Percentiles rank a stretch among this genome's conserved stretches.
Evolutionary conservation across 2,797 vertebrate genomes (phyloP).

Genomic region (Tokudaia tokunoshimensis): DNA sequence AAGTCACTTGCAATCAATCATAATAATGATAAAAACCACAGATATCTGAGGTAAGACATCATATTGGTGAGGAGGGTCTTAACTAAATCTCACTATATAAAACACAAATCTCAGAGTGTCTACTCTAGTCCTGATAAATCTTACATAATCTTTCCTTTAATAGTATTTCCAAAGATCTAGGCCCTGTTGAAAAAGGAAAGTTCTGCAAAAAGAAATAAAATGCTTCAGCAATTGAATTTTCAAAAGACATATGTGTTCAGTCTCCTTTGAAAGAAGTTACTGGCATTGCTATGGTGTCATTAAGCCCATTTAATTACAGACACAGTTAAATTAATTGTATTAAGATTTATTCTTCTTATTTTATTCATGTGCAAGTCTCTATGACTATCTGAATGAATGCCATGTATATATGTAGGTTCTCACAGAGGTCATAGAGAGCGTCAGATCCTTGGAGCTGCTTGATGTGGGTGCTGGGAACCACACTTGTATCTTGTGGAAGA

Average conservation of each 20-base stretch:
- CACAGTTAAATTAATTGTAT: not conserved
- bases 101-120: not conserved
- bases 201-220: not conserved
- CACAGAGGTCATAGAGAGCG: not conserved
- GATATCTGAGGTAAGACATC: not conserved
- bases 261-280: not conserved
- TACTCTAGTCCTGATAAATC: not conserved
- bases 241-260: not conserved
- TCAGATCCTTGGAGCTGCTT: too few relatives aligned
- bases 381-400: not conserved
- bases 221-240: not conserved
- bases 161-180: not conserved
- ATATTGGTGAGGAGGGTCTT: not conserved
- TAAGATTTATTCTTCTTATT: not conserved
- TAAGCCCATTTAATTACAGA: not conserved
- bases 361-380: not conserved
- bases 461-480: not conserved
- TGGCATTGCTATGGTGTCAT: not conserved
- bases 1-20: not conserved
- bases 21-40: not conserved
- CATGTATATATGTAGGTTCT: not conserved
- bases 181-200: not conserved
- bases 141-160: not conserved
- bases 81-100: not conserved
- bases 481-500: not conserved